These are phyloP conservation scores for Diabrotica balteata DNA, from an alignment of 2,888 invertebrate species.

Conservation along the genomic window DNA sequence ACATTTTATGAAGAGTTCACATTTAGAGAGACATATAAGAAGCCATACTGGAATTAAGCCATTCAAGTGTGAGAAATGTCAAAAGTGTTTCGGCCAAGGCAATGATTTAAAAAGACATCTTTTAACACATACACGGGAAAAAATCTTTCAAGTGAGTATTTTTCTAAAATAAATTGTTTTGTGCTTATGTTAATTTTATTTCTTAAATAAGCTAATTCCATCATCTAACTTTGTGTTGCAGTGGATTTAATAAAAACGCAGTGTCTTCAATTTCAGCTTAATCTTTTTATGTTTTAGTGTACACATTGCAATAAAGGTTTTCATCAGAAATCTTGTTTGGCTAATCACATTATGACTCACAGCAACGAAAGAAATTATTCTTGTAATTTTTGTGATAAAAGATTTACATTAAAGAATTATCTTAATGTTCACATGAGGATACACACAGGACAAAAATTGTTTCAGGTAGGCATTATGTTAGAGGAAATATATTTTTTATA, in stretches of 20 bases:
- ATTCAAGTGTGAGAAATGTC: conserved; percentile 30
- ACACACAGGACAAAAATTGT: conserved; percentile 53
- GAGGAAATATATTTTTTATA: too few species aligned
- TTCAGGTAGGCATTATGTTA: conserved; percentile 23
- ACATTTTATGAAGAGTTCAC: conserved; percentile 38
- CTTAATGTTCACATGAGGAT: conserved; percentile 45
- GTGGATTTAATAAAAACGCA: neutral
- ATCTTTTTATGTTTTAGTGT: conserved; percentile 26
- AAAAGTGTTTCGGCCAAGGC: conserved; percentile 35
- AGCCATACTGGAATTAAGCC: conserved; percentile 38
- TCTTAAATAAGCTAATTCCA: too few species aligned
- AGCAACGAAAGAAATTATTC: conserved; percentile 40
- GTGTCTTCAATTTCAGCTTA: neutral
- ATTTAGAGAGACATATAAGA: conserved; percentile 34
- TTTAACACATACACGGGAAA: conserved; percentile 37
- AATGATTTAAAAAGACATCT: conserved; percentile 38
- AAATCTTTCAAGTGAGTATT: conserved; percentile 25
- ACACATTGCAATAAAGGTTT: conserved; percentile 34
- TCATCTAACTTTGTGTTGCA: too few species aligned
- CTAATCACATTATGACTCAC: conserved; percentile 40
- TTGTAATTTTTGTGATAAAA: conserved; percentile 45
- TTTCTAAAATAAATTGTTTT: neutral
- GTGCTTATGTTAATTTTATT: too few species aligned
- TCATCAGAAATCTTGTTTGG: conserved; percentile 39
- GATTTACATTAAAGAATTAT: conserved; percentile 44